phyloP scores from a whole-genome alignment of 2,888 invertebrate genomes.

The Cosmorhoe ocellata region DNA sequence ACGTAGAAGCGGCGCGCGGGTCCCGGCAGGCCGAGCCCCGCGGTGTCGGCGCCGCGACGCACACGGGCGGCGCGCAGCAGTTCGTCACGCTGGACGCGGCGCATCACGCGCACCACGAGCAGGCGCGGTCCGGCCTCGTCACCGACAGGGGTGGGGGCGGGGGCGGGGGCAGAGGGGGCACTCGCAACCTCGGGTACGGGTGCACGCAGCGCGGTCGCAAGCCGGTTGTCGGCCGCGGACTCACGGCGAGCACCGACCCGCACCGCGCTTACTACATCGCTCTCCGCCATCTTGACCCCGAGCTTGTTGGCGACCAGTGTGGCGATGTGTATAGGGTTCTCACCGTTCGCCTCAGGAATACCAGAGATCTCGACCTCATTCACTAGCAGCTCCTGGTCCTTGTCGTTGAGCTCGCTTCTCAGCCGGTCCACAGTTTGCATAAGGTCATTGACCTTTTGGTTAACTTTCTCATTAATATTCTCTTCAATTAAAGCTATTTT shows the following conservation, averaged over 20 bases:
- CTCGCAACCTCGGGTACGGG: background rate
- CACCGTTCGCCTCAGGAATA: slow-evolving; percentile 21
- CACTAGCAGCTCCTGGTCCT: slow-evolving; percentile 20
- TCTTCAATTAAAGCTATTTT: background rate
- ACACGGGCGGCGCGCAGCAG: slow-evolving; percentile 1
- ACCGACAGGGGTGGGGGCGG: background rate
- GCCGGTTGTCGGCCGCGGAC: slow-evolving; percentile 8
- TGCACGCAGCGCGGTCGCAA: background rate
- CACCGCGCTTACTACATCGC: slow-evolving; percentile 24
- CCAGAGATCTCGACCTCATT: slow-evolving; percentile 28
- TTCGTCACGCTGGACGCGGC: background rate
- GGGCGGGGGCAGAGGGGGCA: background rate
- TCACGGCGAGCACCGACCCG: slow-evolving; percentile 17
- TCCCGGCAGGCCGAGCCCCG: slow-evolving; percentile 4
- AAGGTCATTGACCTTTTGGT: slow-evolving; percentile 8
- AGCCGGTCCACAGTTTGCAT: background rate
- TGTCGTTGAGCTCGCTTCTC: background rate
- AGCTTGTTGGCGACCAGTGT: slow-evolving; percentile 20
- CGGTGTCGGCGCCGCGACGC: slow-evolving; percentile 2
- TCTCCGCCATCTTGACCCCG: slow-evolving; percentile 22
- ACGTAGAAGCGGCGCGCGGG: slow-evolving; percentile 16
- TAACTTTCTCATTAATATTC: background rate
- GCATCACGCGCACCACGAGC: slow-evolving; percentile 1
- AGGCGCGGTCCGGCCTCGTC: background rate
- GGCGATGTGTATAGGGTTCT: slow-evolving; percentile 22